Percentiles rank a stretch among this genome's conserved stretches.
Evolutionary conservation across 2,113 vertebrate genomes (phyloP).

Genomic region (Gnathochromis pfefferi): DNA sequence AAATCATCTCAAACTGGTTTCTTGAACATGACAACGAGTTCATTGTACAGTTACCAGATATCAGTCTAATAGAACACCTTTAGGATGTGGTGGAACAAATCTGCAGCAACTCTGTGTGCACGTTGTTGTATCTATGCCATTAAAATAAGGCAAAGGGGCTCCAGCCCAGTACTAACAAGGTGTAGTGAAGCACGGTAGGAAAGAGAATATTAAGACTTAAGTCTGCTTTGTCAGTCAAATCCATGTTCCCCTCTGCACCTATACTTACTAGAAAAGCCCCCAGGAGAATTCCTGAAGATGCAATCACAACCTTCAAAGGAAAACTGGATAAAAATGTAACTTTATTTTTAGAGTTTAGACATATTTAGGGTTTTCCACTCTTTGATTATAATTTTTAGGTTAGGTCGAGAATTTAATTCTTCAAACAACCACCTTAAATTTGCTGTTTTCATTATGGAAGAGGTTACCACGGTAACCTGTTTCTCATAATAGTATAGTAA

Average conservation of each 20-base stretch:
- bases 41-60: background rate
- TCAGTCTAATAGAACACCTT: background rate
- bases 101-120: background rate
- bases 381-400: background rate
- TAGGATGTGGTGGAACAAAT: background rate
- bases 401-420: background rate
- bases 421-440: background rate
- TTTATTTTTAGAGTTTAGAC: background rate
- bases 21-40: background rate
- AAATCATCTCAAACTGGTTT: background rate
- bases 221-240: background rate
- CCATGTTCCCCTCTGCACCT: background rate
- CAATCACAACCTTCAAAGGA: background rate
- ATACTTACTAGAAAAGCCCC: background rate
- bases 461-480: background rate
- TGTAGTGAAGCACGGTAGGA: background rate
- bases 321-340: background rate
- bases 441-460: background rate
- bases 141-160: background rate
- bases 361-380: background rate
- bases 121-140: background rate
- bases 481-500: background rate
- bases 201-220: background rate
- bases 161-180: background rate
- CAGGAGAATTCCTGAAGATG: background rate